Conservation (phyloP, 2,113 vertebrate species). For the Arizona elegans region DNA sequence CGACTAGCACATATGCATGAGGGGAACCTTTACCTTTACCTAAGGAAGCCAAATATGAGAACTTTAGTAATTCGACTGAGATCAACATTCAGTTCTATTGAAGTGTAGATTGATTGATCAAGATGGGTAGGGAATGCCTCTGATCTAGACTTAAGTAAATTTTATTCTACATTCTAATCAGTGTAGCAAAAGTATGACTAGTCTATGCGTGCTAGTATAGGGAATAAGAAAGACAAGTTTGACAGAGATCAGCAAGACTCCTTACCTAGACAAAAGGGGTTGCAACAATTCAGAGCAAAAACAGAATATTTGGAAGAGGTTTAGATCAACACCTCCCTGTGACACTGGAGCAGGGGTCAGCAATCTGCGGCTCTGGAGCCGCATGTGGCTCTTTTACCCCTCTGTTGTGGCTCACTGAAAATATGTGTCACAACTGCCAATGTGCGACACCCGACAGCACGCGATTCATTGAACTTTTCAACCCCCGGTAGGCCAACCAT, state of each 20-base stretch:
- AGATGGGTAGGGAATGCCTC: background rate
- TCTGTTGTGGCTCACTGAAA: too few relatives aligned
- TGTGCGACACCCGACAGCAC: too few relatives aligned
- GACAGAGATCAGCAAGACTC: background rate
- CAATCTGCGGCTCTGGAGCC: too few relatives aligned
- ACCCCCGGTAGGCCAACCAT: too few relatives aligned
- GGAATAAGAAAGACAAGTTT: background rate
- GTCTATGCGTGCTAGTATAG: background rate
- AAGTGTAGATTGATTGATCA: background rate
- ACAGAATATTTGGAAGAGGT: background rate
- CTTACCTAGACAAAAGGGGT: background rate
- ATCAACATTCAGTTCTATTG: background rate
- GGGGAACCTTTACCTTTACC: too few relatives aligned
- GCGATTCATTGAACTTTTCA: too few relatives aligned
- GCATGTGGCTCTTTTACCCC: too few relatives aligned
- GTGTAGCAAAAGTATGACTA: background rate
- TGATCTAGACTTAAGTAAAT: background rate
- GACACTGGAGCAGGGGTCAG: background rate
- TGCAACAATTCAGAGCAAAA: background rate
- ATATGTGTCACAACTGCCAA: too few relatives aligned
- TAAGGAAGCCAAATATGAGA: background rate
- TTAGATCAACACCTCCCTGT: background rate
- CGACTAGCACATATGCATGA: rapidly evolving
- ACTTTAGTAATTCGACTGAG: background rate
- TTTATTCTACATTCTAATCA: background rate